Evolutionary conservation across 1,140 invertebrate genomes (phyloP).

Genomic region (Monomorium pharaonis): DNA sequence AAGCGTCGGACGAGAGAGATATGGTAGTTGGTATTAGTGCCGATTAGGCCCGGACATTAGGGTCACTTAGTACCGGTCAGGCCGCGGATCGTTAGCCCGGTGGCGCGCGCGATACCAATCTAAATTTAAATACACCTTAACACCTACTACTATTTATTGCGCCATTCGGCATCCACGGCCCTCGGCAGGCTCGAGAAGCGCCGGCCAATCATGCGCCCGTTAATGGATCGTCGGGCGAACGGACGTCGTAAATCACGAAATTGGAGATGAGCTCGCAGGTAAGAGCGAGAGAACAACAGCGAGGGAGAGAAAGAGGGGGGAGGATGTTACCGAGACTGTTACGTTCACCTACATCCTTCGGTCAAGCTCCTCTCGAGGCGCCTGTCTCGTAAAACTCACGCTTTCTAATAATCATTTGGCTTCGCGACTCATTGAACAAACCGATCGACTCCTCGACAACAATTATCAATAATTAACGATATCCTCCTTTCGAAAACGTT

Average conservation of each 20-base stretch:
- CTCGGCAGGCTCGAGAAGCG: neutral
- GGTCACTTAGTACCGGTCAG: constrained; percentile 56
- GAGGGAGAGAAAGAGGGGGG: neutral
- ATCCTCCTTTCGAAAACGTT: neutral
- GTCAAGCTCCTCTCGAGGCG: neutral
- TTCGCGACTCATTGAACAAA: neutral
- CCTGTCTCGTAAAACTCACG: constrained; percentile 42
- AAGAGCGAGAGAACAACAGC: constrained; percentile 18
- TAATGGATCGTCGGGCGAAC: constrained; percentile 56
- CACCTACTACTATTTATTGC: constrained; percentile 64
- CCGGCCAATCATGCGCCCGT: constrained; percentile 50
- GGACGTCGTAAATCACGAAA: constrained; percentile 66
- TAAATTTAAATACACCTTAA: constrained; percentile 70
- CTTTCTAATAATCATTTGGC: constrained; percentile 4
- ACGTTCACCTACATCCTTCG: neutral
- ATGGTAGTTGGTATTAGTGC: constrained; percentile 56
- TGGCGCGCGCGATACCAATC: constrained; percentile 44
- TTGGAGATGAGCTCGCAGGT: constrained; percentile 40
- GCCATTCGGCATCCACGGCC: constrained; percentile 22
- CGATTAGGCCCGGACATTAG: constrained; percentile 70
- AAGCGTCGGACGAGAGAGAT: neutral
- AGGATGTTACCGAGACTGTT: neutral
- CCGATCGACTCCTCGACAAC: neutral
- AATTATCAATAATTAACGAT: neutral
- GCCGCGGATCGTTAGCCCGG: constrained; percentile 36